Evolutionary conservation across 2,888 invertebrate genomes (phyloP), one percentile per base, ranked within the genome.

Genomic region (Monochamus alternatus): DNA sequence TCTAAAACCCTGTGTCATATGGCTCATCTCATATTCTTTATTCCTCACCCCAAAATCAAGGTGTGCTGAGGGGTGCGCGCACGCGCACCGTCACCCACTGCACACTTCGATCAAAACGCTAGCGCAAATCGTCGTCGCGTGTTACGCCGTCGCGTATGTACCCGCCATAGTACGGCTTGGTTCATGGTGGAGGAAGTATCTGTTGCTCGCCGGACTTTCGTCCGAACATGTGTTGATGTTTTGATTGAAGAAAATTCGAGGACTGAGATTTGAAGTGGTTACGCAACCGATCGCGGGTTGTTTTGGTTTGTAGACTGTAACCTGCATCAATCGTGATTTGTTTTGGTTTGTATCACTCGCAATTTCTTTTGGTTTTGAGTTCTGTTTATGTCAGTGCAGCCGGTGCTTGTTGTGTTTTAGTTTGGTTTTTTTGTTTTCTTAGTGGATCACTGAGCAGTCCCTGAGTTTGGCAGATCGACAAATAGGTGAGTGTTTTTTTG

Each of bases 141-240:
- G 52, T 44, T 44, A 8, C 51, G 31, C 30, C 47, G n/a, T 14
- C 62, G 71, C 71, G 71, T 62, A 71, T 52, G 59, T 47, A 71
- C 71, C 55, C 55, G 7, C 55, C 55, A 71, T 71, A 71, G 71
- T 71, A 47, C 51, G 71, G 8, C 51, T 71, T 31, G 47, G 44
- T 63, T 51, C 63, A 62, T 52, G 32, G 63, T 31, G 14, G 62
- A 30, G 71, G 62, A 30, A 62, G 71, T 43, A 44, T 71, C 38
- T 30, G 51, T 63, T 71, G 71, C 38, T 71, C 51, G 30, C 32
- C n/a, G 52, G 31, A 52, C 62, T 22, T 47, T 43, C 51, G 44
- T 71, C 63, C 51, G 10, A 71, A 71, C 71, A 71, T 71, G 71
- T 71, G 71, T 71, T 63, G 63, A 51, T 71, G 71, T 71, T 71